Percentiles rank a stretch among this genome's conserved stretches.
phyloP scores from a whole-genome alignment of 1,140 invertebrate species.

The Drosophila ercepeae region DNA sequence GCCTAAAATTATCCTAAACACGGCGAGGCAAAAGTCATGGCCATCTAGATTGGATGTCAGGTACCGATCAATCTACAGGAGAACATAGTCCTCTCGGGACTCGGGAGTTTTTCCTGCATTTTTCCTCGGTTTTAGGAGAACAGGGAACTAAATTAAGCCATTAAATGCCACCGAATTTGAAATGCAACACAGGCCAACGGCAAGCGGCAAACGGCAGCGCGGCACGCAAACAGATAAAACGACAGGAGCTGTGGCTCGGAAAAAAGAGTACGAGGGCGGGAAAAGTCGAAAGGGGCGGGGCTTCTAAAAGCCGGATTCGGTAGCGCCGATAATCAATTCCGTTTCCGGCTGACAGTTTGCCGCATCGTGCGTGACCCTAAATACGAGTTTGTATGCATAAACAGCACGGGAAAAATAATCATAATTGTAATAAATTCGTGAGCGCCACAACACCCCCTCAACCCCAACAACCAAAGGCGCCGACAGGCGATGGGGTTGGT shows the following conservation, averaged over 20 bases:
- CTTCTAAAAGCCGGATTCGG: slow-evolving; percentile 42
- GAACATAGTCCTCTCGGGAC: neutral
- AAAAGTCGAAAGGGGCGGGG: neutral
- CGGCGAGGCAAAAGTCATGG: neutral
- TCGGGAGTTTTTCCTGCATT: neutral
- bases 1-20: neutral
- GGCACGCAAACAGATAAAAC: slow-evolving; percentile 69
- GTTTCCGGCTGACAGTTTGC: slow-evolving; percentile 66
- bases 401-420: slow-evolving; percentile 41
- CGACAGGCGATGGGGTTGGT: slow-evolving; percentile 1
- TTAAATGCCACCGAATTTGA: slow-evolving; percentile 56
- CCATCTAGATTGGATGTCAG: neutral
- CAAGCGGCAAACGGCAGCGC: slow-evolving; percentile 62
- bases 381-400: slow-evolving; percentile 42
- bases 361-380: slow-evolving; percentile 68
- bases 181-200: slow-evolving; percentile 59
- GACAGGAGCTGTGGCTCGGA: neutral
- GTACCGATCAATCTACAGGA: too few relatives aligned
- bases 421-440: slow-evolving; percentile 71
- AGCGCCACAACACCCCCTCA: slow-evolving; percentile 8
- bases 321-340: slow-evolving; percentile 73
- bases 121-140: neutral
- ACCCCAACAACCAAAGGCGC: slow-evolving; percentile 5
- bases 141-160: slow-evolving; percentile 56
- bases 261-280: neutral